Evolutionary conservation across 2,888 invertebrate genomes (phyloP).

Genomic region (Lasioglossum figueresi): DNA sequence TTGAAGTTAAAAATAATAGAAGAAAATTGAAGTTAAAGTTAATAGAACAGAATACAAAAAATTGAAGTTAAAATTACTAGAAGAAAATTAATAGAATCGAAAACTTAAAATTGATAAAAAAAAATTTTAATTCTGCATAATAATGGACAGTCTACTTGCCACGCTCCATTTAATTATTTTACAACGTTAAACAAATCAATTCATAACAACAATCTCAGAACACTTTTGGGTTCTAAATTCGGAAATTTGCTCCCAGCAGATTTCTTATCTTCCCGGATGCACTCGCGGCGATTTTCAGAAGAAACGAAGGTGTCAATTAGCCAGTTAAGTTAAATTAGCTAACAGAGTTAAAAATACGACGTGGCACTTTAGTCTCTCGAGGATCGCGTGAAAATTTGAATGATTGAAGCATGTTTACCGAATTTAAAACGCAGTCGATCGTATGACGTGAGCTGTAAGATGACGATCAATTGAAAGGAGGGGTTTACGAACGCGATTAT

Average conservation of each 20-base stretch:
- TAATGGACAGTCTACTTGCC: neutral
- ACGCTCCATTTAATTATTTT: neutral
- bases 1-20: neutral
- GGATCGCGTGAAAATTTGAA: neutral
- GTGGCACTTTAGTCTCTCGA: neutral
- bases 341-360: neutral
- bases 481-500: neutral
- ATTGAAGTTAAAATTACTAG: neutral
- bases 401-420: neutral
- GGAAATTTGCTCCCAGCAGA: neutral
- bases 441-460: neutral
- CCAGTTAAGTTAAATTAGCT: neutral
- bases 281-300: neutral
- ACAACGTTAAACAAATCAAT: neutral
- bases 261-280: too few species aligned
- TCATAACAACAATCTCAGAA: neutral
- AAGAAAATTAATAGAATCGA: too few species aligned
- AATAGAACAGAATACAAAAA: neutral
- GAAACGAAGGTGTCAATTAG: neutral
- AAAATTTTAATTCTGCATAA: neutral
- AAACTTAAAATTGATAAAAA: neutral
- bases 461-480: slow-evolving; percentile 24
- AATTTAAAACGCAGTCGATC: neutral
- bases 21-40: neutral
- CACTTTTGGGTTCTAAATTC: neutral